Conservation (phyloP, 1,140 invertebrate species). For the Neuroterus valhalla region DNA sequence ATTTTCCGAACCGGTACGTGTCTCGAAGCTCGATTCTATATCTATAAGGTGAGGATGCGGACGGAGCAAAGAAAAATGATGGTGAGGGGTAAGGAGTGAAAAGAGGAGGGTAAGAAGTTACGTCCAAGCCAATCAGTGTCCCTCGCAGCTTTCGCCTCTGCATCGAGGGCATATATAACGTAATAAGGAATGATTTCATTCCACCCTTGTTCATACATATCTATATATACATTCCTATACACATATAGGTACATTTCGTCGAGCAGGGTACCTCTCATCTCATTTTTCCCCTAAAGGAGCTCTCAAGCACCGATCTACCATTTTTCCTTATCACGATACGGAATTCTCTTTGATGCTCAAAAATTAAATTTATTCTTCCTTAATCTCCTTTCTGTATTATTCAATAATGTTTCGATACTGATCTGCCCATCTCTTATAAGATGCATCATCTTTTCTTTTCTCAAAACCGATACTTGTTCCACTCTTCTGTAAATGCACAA, state of each 20-base stretch:
- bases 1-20: slow-evolving; percentile 21
- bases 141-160: slow-evolving; percentile 41
- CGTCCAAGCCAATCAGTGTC: slow-evolving; percentile 49
- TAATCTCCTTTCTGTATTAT: too few species aligned
- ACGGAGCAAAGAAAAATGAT: too few species aligned
- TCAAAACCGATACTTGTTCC: too few species aligned
- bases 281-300: slow-evolving; percentile 9
- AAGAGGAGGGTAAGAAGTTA: slow-evolving; percentile 45
- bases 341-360: not conserved
- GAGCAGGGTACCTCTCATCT: slow-evolving; percentile 39
- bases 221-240: not conserved
- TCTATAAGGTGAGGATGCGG: too few species aligned
- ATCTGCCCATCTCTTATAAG: too few species aligned
- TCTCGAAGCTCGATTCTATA: not conserved
- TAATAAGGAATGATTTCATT: slow-evolving; percentile 46
- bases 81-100: not conserved
- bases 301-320: not conserved
- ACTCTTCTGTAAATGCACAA: too few species aligned
- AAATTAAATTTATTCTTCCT: not conserved
- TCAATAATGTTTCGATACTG: too few species aligned
- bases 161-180: slow-evolving; percentile 44
- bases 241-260: slow-evolving; percentile 20
- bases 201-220: not conserved
- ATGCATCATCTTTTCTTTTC: too few species aligned
- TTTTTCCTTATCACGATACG: not conserved